phyloP scores from a whole-genome alignment of 2,113 vertebrate genomes.

The Vireo altiloquus region DNA sequence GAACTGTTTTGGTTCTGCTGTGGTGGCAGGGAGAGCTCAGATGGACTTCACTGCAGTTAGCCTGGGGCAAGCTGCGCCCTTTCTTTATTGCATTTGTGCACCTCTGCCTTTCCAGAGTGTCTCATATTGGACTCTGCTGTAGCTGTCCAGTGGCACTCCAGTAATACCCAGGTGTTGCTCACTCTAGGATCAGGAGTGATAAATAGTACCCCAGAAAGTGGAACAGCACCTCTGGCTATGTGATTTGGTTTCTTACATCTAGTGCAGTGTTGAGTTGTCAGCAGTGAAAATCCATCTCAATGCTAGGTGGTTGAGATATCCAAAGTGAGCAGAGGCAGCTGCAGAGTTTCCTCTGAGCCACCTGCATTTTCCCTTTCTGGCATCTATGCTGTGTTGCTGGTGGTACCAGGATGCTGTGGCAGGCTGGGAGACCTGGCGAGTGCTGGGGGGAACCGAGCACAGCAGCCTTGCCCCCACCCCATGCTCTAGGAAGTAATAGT shows the following conservation, averaged over 20 bases:
- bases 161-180: neutral
- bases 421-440: fast-evolving
- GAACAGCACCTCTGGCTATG: neutral
- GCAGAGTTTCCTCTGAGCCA: neutral
- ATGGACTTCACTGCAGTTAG: neutral
- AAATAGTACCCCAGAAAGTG: neutral
- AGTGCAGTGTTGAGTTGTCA: neutral
- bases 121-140: neutral
- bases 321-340: neutral
- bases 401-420: neutral
- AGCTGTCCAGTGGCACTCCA: neutral
- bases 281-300: neutral
- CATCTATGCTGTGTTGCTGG: neutral
- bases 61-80: neutral
- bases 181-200: neutral
- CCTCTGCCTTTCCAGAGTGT: neutral
- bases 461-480: neutral
- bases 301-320: neutral
- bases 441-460: neutral
- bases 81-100: neutral
- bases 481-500: neutral
- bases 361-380: neutral
- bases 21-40: neutral
- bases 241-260: neutral
- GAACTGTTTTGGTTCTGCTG: neutral